A percentile compares a stretch with the other conserved stretches of the same genome.
Evolutionary conservation across 92 coral and sea anemone species (phyloP).

Genomic region (Nematostella vectensis): DNA sequence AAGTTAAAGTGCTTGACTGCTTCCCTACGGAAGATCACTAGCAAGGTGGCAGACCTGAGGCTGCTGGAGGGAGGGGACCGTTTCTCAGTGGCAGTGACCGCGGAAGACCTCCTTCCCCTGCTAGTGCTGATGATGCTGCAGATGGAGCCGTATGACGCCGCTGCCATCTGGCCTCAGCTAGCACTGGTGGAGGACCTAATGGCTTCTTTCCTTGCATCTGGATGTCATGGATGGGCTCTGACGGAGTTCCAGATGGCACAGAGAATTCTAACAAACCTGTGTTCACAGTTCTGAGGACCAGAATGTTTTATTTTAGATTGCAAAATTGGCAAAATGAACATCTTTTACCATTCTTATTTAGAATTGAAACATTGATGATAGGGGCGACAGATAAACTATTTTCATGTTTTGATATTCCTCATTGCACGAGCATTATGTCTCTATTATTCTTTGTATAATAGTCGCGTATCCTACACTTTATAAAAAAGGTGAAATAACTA

Average conservation of each 20-base stretch:
- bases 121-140: constrained; percentile 89
- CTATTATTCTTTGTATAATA: too few relatives aligned
- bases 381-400: too few relatives aligned
- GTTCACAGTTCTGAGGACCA: constrained; percentile 61
- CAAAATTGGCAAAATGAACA: too few relatives aligned
- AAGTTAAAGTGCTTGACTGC: constrained; percentile 84
- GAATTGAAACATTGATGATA: too few relatives aligned
- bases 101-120: constrained; percentile 87
- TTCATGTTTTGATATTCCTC: too few relatives aligned
- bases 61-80: constrained; percentile 57
- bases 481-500: too few relatives aligned
- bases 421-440: too few relatives aligned
- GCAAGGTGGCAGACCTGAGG: constrained; percentile 72
- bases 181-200: constrained; percentile 75
- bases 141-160: constrained; percentile 88
- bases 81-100: constrained; percentile 79
- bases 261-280: constrained; percentile 59
- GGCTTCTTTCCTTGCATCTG: constrained; percentile 74
- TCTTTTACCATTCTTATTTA: too few relatives aligned
- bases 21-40: constrained; percentile 75
- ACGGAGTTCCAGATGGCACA: constrained; percentile 84
- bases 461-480: too few relatives aligned
- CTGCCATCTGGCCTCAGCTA: constrained; percentile 80
- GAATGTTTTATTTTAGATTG: too few relatives aligned
- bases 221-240: constrained; percentile 98